Evolutionary conservation across 2,113 vertebrate species (phyloP).

Genomic region (Myodes glareolus): DNA sequence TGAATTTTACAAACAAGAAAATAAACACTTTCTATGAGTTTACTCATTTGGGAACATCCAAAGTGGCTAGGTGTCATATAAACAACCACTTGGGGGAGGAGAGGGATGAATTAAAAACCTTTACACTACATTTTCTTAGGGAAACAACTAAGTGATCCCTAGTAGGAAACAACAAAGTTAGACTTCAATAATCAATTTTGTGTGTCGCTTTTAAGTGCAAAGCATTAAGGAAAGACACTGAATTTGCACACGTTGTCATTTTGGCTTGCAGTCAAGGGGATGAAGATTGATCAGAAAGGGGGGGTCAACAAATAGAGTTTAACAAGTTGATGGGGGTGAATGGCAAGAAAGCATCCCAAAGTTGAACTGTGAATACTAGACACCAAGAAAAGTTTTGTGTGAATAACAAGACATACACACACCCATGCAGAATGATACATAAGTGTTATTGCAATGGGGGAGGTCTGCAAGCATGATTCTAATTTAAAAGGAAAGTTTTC

Average conservation of each 20-base stretch:
- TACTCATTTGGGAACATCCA: not conserved
- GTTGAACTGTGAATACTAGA: constrained; percentile 3
- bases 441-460: not conserved
- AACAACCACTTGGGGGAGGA: constrained; percentile 33
- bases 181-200: not conserved
- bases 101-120: constrained; percentile 63
- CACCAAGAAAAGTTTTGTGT: not conserved
- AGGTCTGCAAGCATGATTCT: not conserved
- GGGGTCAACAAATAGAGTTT: not conserved
- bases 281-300: not conserved
- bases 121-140: not conserved
- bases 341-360: not conserved
- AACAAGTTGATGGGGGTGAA: not conserved
- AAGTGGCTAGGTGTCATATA: not conserved
- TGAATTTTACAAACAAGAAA: constrained; percentile 63
- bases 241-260: not conserved
- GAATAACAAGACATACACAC: not conserved
- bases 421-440: not conserved
- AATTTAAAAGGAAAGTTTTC: not conserved
- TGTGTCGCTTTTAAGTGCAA: constrained; percentile 21
- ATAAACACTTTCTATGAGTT: constrained; percentile 74
- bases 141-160: constrained; percentile 24
- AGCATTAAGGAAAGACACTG: constrained; percentile 11
- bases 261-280: constrained; percentile 6
- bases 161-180: not conserved